Conservation (phyloP, 2,113 vertebrate species). For the Lampris incognitus region DNA sequence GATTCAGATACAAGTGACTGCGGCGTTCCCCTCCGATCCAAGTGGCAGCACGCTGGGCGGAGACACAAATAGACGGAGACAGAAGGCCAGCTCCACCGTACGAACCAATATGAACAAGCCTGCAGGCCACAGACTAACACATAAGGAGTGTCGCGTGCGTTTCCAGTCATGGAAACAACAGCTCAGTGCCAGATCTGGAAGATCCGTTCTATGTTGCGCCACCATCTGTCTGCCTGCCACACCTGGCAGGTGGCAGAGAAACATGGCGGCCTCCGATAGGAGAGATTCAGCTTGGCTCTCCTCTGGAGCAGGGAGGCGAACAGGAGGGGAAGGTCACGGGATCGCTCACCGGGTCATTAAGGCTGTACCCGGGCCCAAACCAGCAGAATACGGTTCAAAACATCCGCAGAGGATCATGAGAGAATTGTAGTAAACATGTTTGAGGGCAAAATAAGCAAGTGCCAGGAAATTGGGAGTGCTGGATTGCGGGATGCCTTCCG, state of each 20-base stretch:
- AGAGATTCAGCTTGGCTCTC: too few relatives aligned
- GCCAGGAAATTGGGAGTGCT: neutral
- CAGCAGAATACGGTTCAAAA: neutral
- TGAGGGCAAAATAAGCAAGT: slow-evolving; percentile 10
- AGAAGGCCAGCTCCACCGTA: slow-evolving; percentile 47
- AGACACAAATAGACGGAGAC: slow-evolving; percentile 45
- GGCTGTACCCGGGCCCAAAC: slow-evolving; percentile 29
- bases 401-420: neutral
- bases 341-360: slow-evolving; percentile 49
- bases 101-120: slow-evolving; percentile 46
- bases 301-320: slow-evolving; percentile 1
- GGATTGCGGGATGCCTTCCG: too few relatives aligned
- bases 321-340: slow-evolving; percentile 25
- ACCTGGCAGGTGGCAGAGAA: slow-evolving; percentile 47
- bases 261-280: too few relatives aligned
- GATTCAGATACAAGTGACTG: neutral
- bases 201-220: slow-evolving; percentile 36
- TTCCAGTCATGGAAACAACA: slow-evolving; percentile 39
- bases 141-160: slow-evolving; percentile 26
- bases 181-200: slow-evolving; percentile 8
- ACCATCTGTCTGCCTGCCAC: slow-evolving; percentile 59
- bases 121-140: slow-evolving; percentile 29
- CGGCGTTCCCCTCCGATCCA: slow-evolving; percentile 1
- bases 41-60: slow-evolving; percentile 30
- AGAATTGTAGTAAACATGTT: slow-evolving; percentile 34